Evolutionary conservation across 2,113 vertebrate genomes (phyloP).

Genomic region (Tonatia bakeri): DNA sequence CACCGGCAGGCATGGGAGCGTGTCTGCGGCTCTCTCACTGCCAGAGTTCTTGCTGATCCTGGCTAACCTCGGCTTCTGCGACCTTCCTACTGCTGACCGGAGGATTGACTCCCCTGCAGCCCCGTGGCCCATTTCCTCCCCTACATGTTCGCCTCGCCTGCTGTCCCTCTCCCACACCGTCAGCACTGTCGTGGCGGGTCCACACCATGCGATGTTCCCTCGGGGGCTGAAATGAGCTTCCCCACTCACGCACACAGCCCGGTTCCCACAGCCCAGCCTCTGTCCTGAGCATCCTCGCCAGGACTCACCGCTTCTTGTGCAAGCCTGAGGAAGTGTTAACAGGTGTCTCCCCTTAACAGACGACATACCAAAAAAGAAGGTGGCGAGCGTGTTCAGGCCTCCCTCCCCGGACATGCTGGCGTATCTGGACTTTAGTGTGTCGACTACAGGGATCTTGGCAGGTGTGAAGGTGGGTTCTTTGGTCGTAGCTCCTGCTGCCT

Average conservation of each 20-base stretch:
- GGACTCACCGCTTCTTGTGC: background rate
- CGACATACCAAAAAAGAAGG: conserved; percentile 94
- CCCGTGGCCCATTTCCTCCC: too few species aligned
- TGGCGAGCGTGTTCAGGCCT: conserved; percentile 89
- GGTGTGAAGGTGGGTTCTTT: conserved; percentile 90
- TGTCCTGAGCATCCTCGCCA: background rate
- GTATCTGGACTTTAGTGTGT: conserved; percentile 98
- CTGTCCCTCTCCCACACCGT: rapidly evolving
- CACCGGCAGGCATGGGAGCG: rapidly evolving
- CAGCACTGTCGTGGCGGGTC: background rate
- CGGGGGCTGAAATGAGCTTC: background rate
- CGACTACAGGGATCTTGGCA: conserved; percentile 95
- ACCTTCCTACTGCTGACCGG: background rate
- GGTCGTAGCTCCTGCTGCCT: rapidly evolving
- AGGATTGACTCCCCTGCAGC: background rate
- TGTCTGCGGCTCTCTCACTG: rapidly evolving
- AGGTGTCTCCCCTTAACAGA: conserved; percentile 78
- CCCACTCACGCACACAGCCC: rapidly evolving
- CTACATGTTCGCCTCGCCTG: rapidly evolving
- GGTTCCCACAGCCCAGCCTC: background rate
- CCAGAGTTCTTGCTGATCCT: background rate
- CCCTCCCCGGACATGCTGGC: conserved; percentile 91
- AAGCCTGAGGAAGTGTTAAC: too few species aligned
- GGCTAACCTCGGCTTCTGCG: background rate
- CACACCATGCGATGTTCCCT: rapidly evolving